A percentile compares a stretch with the other conserved stretches of the same genome.
phyloP scores from a whole-genome alignment of 2,797 vertebrate genomes.

The Chiropotes sagulatus region DNA sequence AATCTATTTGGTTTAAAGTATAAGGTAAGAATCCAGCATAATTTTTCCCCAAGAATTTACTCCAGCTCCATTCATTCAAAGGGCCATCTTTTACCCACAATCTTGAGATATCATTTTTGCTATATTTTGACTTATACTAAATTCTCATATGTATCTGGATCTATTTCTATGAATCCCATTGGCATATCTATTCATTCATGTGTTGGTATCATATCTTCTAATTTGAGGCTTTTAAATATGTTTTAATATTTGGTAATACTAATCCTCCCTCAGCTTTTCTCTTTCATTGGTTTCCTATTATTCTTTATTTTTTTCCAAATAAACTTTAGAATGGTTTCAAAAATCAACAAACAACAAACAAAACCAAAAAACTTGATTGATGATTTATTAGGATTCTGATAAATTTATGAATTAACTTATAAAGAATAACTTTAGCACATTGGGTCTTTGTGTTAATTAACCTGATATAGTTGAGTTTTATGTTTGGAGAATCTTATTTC shows the following conservation, averaged over 20 bases:
- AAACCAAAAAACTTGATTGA: neutral
- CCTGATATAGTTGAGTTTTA: neutral
- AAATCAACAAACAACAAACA: slow-evolving; percentile 23
- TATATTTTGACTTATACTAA: slow-evolving; percentile 34
- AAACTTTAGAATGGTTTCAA: slow-evolving; percentile 6
- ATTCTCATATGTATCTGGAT: neutral
- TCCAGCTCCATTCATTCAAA: neutral
- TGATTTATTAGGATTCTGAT: slow-evolving; percentile 27
- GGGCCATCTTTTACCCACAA: neutral
- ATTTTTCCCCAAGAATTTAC: neutral
- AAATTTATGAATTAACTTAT: neutral
- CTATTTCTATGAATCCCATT: neutral
- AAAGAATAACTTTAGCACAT: slow-evolving; percentile 31
- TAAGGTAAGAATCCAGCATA: neutral
- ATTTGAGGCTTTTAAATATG: neutral
- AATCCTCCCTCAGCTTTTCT: neutral
- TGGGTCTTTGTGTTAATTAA: slow-evolving; percentile 37
- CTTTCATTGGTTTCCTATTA: slow-evolving; percentile 33
- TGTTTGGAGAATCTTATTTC: neutral
- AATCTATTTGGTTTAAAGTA: neutral
- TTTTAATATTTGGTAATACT: slow-evolving; percentile 47
- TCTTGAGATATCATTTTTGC: neutral
- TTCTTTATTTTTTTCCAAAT: slow-evolving; percentile 22
- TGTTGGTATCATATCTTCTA: neutral
- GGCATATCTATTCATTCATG: neutral